Percentiles rank a stretch among this genome's conserved stretches.
These are phyloP conservation scores for Heliornis fulica DNA, from an alignment of 2,113 vertebrate species.

Conservation along the genomic window DNA sequence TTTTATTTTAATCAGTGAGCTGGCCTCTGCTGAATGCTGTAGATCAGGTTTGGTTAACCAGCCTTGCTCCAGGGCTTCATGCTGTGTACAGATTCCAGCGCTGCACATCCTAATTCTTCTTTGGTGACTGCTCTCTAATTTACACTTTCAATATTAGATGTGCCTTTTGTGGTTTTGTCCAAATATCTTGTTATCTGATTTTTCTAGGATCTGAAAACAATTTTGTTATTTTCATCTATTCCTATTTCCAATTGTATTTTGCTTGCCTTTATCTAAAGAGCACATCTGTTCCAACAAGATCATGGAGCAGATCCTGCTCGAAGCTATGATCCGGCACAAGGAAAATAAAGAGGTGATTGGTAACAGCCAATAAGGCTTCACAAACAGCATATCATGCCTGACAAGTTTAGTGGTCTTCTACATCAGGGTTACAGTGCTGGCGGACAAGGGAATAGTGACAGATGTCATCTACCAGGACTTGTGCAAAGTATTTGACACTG, in stretches of 20 bases:
- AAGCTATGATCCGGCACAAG: too few relatives aligned
- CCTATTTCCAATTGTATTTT: not conserved
- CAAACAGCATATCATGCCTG: too few relatives aligned
- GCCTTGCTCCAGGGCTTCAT: not conserved
- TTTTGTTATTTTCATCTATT: not conserved
- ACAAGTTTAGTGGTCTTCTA: too few relatives aligned
- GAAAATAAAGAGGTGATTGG: too few relatives aligned
- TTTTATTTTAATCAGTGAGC: not conserved
- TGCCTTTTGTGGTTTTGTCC: not conserved
- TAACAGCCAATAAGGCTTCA: too few relatives aligned
- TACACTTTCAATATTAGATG: not conserved
- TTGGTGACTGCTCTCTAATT: not conserved
- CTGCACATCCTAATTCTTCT: not conserved
- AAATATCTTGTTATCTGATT: not conserved
- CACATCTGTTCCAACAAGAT: too few relatives aligned
- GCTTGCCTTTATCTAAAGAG: not conserved
- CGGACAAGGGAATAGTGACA: too few relatives aligned
- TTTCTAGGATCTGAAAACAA: not conserved
- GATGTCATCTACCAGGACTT: too few relatives aligned
- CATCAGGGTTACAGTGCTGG: too few relatives aligned
- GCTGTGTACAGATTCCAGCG: not conserved
- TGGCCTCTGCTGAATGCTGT: slow-evolving; percentile 11
- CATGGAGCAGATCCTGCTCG: too few relatives aligned
- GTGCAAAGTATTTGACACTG: too few relatives aligned
- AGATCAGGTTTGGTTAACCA: slow-evolving; percentile 32